phyloP scores from a whole-genome alignment of 1,140 invertebrate species.

The Holotrichia oblita region DNA sequence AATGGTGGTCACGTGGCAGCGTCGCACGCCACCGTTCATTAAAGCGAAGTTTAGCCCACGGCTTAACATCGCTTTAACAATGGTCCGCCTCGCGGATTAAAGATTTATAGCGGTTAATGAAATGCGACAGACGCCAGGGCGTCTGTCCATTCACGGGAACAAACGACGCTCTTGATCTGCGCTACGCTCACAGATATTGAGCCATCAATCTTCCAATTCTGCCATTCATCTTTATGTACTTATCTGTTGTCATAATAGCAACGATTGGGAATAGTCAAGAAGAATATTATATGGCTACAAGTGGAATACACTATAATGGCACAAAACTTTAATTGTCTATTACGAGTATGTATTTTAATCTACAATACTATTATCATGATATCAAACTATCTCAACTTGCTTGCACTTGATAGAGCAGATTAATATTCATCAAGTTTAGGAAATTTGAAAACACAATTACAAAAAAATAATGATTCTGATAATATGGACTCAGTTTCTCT shows the following conservation, averaged over 20 bases:
- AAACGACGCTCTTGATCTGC: slow-evolving; percentile 15
- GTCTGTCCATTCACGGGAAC: slow-evolving; percentile 44
- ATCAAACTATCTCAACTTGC: no score
- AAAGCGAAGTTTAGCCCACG: slow-evolving; percentile 50
- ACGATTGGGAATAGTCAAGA: background rate
- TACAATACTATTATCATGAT: no score
- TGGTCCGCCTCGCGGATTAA: slow-evolving; percentile 47
- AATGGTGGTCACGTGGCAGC: slow-evolving; percentile 43
- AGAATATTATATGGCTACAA: background rate
- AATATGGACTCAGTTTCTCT: no score
- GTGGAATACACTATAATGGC: no score
- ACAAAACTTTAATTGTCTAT: no score
- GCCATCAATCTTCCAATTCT: slow-evolving; percentile 9
- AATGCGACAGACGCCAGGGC: slow-evolving; percentile 46
- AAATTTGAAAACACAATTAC: no score
- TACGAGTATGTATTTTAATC: no score
- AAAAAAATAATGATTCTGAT: no score
- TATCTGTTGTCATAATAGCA: slow-evolving; percentile 20
- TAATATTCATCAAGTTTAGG: no score
- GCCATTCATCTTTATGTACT: background rate
- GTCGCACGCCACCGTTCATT: slow-evolving; percentile 52
- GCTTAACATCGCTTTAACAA: slow-evolving; percentile 49
- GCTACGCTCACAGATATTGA: slow-evolving; percentile 21
- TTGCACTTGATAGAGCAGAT: no score
- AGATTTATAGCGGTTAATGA: slow-evolving; percentile 52